phyloP scores from a whole-genome alignment of 1,140 invertebrate species.

The Nephila pilipes region DNA sequence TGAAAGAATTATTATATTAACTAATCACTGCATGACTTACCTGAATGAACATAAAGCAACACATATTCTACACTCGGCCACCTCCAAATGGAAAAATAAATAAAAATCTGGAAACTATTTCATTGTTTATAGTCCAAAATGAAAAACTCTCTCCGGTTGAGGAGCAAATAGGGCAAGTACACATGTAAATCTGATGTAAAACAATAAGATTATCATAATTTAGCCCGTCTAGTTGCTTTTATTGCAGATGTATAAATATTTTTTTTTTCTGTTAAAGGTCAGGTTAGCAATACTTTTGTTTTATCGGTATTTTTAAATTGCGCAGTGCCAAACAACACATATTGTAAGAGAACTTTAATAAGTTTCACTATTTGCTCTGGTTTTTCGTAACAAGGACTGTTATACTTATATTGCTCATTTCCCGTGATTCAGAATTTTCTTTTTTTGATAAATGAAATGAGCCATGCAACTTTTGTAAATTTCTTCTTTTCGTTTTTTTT shows the following conservation, averaged over 20 bases:
- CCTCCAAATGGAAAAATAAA: neutral
- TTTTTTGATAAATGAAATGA: no score
- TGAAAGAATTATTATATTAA: no score
- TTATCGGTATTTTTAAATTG: neutral
- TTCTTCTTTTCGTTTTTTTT: no score
- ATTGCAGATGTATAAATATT: neutral
- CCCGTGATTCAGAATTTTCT: no score
- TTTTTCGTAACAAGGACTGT: neutral
- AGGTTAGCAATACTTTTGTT: neutral
- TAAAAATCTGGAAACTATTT: neutral
- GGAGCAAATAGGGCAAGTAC: neutral
- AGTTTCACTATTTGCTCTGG: constrained; percentile 16
- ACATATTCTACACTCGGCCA: no score
- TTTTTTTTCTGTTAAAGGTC: neutral
- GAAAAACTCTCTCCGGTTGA: neutral
- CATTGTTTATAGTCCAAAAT: neutral
- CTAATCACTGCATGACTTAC: no score
- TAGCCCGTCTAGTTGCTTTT: neutral
- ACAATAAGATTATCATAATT: neutral
- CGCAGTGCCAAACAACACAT: neutral
- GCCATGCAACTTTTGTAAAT: no score
- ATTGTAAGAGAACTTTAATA: neutral
- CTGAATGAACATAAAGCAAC: no score
- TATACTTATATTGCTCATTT: no score
- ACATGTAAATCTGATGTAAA: neutral